A percentile compares a stretch with the other conserved stretches of the same genome.
Conservation (phyloP, 2,888 invertebrate species). For the Abrostola triplasia region DNA sequence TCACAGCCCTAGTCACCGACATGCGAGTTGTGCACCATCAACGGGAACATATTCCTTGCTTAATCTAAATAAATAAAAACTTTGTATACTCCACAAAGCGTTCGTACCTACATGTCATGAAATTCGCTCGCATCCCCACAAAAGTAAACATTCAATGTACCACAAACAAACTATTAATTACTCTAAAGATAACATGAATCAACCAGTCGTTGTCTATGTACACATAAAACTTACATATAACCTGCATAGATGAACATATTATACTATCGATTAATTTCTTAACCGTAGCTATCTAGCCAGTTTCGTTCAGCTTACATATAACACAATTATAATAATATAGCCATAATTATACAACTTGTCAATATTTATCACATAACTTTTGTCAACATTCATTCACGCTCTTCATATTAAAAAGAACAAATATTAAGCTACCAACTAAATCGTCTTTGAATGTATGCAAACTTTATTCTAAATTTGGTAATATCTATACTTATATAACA, state of each 20-base stretch:
- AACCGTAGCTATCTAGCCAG: constrained; percentile 44
- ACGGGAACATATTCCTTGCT: constrained; percentile 31
- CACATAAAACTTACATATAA: constrained; percentile 31
- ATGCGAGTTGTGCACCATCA: constrained; percentile 51
- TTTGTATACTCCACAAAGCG: constrained; percentile 18
- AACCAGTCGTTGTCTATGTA: constrained; percentile 26
- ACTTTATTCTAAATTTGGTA: constrained; percentile 51
- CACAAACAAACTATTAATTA: constrained; percentile 37
- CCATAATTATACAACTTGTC: constrained; percentile 49
- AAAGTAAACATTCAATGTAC: constrained; percentile 23
- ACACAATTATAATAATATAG: constrained; percentile 27
- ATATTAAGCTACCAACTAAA: constrained; percentile 25
- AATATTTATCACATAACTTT: constrained; percentile 50
- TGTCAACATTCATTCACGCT: constrained; percentile 36
- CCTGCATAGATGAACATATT: constrained; percentile 45
- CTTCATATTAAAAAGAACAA: constrained; percentile 35
- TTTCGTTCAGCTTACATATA: constrained; percentile 31
- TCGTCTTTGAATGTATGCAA: constrained; percentile 31
- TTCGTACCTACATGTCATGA: constrained; percentile 69
- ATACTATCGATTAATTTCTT: constrained; percentile 43
- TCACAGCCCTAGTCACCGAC: constrained; percentile 72
- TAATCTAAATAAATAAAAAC: constrained; percentile 53
- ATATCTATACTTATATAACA: constrained; percentile 49
- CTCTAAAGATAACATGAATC: constrained; percentile 26
- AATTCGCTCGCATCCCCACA: constrained; percentile 64